A percentile compares a stretch with the other conserved stretches of the same genome.
Conservation (phyloP, 1,140 invertebrate genomes). For the Nebria ingens region DNA sequence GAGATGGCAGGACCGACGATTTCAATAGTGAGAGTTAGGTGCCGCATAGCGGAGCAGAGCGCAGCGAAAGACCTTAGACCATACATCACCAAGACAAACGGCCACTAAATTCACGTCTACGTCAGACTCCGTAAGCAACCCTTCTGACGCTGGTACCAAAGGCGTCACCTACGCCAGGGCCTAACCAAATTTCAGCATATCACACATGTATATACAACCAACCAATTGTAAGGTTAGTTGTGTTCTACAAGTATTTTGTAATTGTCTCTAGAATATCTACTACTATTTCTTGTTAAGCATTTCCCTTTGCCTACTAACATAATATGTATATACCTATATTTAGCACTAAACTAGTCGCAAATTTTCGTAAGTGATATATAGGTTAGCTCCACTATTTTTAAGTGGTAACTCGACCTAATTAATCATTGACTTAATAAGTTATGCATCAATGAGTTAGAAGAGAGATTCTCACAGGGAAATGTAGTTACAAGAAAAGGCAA, state of each 20-base stretch:
- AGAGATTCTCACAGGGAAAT: too few species aligned
- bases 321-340: background rate
- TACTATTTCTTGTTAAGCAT: background rate
- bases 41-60: too few species aligned
- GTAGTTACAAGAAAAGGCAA: too few species aligned
- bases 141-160: background rate
- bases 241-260: background rate
- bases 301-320: background rate
- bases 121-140: conserved; percentile 15
- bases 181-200: background rate
- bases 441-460: too few species aligned
- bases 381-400: too few species aligned
- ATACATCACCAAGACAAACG: conserved; percentile 26
- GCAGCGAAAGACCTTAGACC: conserved; percentile 3
- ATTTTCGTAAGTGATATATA: too few species aligned
- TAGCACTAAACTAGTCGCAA: too few species aligned
- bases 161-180: background rate
- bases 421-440: too few species aligned
- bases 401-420: too few species aligned
- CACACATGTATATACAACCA: background rate
- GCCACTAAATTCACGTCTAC: conserved; percentile 23
- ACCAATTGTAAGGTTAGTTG: background rate
- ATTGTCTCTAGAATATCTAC: background rate
- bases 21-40: too few species aligned
- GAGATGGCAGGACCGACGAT: background rate